Evolutionary conservation across 2,888 invertebrate species (phyloP), one percentile per base, ranked within the genome.

Genomic region (Pristionchus fissidentatus): DNA sequence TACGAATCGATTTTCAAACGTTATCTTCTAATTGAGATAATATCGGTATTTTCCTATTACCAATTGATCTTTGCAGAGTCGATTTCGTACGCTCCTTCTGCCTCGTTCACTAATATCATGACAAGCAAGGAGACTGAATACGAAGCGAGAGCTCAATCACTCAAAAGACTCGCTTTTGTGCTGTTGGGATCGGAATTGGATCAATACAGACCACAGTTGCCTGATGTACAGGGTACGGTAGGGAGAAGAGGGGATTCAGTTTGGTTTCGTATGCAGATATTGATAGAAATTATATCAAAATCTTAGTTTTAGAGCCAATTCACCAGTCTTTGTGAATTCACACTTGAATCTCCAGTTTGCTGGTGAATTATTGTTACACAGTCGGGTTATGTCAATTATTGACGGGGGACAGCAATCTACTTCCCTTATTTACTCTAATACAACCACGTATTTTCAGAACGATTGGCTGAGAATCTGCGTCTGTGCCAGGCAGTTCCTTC

Each of bases 401-500:
- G n/a, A n/a, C n/a, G n/a, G n/a, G n/a, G n/a, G n/a, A n/a, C n/a
- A n/a, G n/a, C n/a, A n/a, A n/a, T n/a, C n/a, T n/a, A n/a, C n/a
- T n/a, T n/a, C n/a, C n/a, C n/a, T n/a, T n/a, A n/a, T n/a, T n/a
- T n/a, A n/a, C 22, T 55, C 55, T 13, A 55, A 55, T 43, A 29
- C 38, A 38, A n/a, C 29, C 26, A 78, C 29, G 3, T 57, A 15
- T 89, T 62, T 90, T 73, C 93, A 96, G 97, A 97, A 93, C 95
- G 96, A 93, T 93, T 97, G 85, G 95, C 96, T 4, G 96, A 96
- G 90, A 95, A 96, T 93, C 94, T 97, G 87, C 94, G 96, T 75
- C 93, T 96, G 87, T 95, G 95, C 32, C 95, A 95, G 89, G 86
- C 86, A 15, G 95, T 96, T 1, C 94, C 94, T 1, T 86, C 89